These are phyloP conservation scores for Plagodis pulveraria DNA, from an alignment of 2,888 invertebrate species.

Conservation along the genomic window DNA sequence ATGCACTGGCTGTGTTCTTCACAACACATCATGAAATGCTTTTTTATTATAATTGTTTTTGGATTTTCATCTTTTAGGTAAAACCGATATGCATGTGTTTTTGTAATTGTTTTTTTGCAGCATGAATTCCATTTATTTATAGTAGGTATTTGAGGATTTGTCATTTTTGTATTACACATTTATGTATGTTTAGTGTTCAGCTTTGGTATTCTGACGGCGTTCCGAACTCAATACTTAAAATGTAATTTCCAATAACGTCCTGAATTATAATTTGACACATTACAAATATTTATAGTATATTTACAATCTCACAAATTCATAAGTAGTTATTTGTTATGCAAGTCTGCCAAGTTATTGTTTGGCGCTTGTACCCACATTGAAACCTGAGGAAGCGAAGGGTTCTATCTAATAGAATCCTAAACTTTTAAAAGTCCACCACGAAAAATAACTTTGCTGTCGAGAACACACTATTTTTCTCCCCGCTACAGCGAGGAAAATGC, in stretches of 20 bases:
- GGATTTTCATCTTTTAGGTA: neutral
- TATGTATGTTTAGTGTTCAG: slow-evolving; percentile 8
- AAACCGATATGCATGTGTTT: slow-evolving; percentile 1
- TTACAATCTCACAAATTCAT: too few species aligned
- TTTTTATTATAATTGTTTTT: slow-evolving; percentile 11
- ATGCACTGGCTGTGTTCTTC: slow-evolving; percentile 22
- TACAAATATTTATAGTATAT: too few species aligned
- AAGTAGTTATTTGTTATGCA: too few species aligned
- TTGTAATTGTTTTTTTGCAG: slow-evolving; percentile 1
- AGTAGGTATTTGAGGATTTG: slow-evolving; percentile 10
- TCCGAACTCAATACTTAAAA: slow-evolving; percentile 3
- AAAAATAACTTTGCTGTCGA: too few species aligned
- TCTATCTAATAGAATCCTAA: too few species aligned
- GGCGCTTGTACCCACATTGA: too few species aligned
- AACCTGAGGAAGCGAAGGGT: too few species aligned
- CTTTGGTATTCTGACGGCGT: slow-evolving; percentile 7
- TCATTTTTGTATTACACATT: neutral
- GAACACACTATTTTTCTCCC: too few species aligned
- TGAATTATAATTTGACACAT: too few species aligned
- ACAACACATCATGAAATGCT: slow-evolving; percentile 25
- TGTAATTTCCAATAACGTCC: neutral
- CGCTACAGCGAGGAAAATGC: too few species aligned
- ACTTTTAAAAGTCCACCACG: too few species aligned
- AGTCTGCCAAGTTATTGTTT: too few species aligned
- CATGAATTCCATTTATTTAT: slow-evolving; percentile 14